Conservation (phyloP, 2,888 invertebrate genomes). For the Acleris literana region DNA sequence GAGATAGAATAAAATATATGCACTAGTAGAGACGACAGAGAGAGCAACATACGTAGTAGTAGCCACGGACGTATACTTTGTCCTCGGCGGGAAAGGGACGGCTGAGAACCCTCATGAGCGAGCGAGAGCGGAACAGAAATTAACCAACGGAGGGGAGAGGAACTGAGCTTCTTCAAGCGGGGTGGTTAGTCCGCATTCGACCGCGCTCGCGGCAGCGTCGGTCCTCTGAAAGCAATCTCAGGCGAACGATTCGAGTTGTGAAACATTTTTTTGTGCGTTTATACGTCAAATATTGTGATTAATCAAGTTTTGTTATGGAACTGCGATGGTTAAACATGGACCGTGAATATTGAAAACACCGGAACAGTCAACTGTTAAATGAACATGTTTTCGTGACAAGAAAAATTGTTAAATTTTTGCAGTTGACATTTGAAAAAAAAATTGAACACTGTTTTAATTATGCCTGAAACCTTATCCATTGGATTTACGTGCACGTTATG, state of each 20-base stretch:
- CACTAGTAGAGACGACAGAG: conserved; percentile 80
- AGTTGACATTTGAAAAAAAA: conserved; percentile 44
- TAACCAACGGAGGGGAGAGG: conserved; percentile 82
- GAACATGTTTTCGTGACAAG: conserved; percentile 50
- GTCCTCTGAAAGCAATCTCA: conserved; percentile 50
- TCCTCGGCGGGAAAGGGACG: conserved; percentile 70
- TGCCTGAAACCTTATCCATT: conserved; percentile 54
- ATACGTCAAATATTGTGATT: conserved; percentile 48
- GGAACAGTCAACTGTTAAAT: conserved; percentile 20
- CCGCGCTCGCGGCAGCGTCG: conserved; percentile 74
- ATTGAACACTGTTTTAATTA: conserved; percentile 60
- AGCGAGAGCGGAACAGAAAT: conserved; percentile 75
- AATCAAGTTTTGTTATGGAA: conserved; percentile 32
- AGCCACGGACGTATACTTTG: conserved; percentile 72
- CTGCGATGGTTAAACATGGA: conserved; percentile 23
- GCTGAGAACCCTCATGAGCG: conserved; percentile 66
- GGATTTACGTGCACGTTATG: conserved; percentile 73
- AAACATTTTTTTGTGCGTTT: conserved; percentile 67
- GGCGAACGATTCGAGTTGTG: conserved; percentile 75
- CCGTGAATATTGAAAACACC: conserved; percentile 23
- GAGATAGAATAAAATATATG: conserved; percentile 84
- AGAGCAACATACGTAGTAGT: conserved; percentile 79
- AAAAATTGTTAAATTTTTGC: conserved; percentile 47
- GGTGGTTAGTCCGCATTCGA: conserved; percentile 82
- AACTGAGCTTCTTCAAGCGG: conserved; percentile 80